phyloP scores from a whole-genome alignment of 1,140 invertebrate genomes.

The Zaprionus nigranus region DNA sequence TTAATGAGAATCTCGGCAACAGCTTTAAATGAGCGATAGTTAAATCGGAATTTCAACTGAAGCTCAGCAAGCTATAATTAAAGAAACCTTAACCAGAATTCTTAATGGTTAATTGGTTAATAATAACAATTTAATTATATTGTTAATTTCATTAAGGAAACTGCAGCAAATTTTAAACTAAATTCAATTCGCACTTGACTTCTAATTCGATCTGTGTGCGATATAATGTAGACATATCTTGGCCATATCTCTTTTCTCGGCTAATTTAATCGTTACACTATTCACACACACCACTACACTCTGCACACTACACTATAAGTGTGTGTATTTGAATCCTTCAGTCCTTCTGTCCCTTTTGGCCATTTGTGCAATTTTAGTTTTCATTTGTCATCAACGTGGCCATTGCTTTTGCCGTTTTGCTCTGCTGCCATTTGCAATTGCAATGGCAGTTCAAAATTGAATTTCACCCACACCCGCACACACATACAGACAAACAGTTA shows the following conservation, averaged over 20 bases:
- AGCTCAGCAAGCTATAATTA: background rate
- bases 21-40: slow-evolving; percentile 14
- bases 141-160: too few species aligned
- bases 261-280: slow-evolving; percentile 1
- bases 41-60: slow-evolving; percentile 16
- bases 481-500: slow-evolving; percentile 1
- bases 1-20: slow-evolving; percentile 27
- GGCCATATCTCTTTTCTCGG: background rate
- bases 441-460: slow-evolving; percentile 72
- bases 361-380: slow-evolving; percentile 69
- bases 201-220: background rate
- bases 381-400: slow-evolving; percentile 75
- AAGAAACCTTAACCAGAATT: background rate
- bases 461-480: slow-evolving; percentile 50
- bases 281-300: background rate
- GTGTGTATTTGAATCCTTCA: background rate
- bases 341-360: slow-evolving; percentile 12
- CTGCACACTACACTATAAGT: background rate
- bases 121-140: background rate
- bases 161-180: background rate
- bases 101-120: too few species aligned
- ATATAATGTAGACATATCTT: background rate
- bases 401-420: slow-evolving; percentile 53
- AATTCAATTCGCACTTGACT: background rate
- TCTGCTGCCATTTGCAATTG: slow-evolving; percentile 78